Percentiles rank a stretch among this genome's conserved stretches.
Evolutionary conservation across 2,888 invertebrate species (phyloP).

Genomic region (Pasiphila rectangulata): DNA sequence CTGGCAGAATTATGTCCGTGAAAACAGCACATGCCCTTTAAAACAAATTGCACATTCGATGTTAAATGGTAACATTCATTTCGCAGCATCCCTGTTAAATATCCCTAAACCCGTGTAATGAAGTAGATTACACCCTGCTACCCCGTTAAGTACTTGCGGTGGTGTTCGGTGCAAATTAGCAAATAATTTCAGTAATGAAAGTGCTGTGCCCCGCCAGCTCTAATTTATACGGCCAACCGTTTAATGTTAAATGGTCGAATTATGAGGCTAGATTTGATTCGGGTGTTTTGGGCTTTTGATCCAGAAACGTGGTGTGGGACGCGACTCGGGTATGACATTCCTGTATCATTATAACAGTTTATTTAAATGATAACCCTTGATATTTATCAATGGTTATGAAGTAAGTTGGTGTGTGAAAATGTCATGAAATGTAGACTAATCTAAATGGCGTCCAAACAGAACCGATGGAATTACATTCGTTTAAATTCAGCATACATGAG

Average conservation of each 20-base stretch:
- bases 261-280: slow-evolving; percentile 46
- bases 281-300: slow-evolving; percentile 33
- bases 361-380: too few species aligned
- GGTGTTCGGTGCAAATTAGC: slow-evolving; percentile 66
- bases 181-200: slow-evolving; percentile 70
- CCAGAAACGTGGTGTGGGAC: slow-evolving; percentile 7
- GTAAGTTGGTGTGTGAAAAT: too few species aligned
- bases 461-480: too few species aligned
- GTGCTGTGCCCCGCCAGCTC: slow-evolving; percentile 47
- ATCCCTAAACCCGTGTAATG: slow-evolving; percentile 60
- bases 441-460: too few species aligned
- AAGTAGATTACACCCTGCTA: slow-evolving; percentile 57
- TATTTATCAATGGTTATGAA: too few species aligned
- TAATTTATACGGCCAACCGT: slow-evolving; percentile 46
- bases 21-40: slow-evolving; percentile 6
- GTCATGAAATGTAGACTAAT: too few species aligned
- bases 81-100: slow-evolving; percentile 55
- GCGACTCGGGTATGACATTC: slow-evolving; percentile 16
- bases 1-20: not conserved
- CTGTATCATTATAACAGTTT: too few species aligned
- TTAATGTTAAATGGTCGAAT: slow-evolving; percentile 39
- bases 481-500: too few species aligned
- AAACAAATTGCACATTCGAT: slow-evolving; percentile 20
- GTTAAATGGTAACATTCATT: slow-evolving; percentile 35
- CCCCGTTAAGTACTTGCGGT: slow-evolving; percentile 53